Conservation (phyloP, 2,797 vertebrate species). For the Euthynnus affinis region DNA sequence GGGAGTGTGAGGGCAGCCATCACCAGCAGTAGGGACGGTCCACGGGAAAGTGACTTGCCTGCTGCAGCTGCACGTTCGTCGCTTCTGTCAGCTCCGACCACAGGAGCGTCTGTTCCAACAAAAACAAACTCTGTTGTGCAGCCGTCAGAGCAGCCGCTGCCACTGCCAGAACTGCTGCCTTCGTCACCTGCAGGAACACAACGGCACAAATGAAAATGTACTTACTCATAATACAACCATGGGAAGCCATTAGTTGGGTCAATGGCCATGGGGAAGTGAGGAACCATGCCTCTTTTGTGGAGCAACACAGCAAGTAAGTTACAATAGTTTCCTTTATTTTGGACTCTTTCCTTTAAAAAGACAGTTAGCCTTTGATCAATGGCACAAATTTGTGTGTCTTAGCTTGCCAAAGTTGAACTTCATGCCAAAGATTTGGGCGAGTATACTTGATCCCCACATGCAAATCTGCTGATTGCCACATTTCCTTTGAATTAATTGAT, state of each 20-base stretch:
- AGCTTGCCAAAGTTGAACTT: constrained; percentile 10
- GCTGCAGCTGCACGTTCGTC: constrained; percentile 88
- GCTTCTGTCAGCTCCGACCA: constrained; percentile 88
- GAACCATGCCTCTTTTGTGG: background rate
- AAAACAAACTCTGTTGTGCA: constrained; percentile 94
- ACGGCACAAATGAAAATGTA: constrained; percentile 24
- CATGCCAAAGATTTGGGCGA: background rate
- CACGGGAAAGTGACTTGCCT: constrained; percentile 59
- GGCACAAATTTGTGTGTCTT: constrained; percentile 9
- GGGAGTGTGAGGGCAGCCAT: constrained; percentile 75
- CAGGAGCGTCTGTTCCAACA: constrained; percentile 90
- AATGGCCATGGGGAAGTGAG: background rate
- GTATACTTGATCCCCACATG: background rate
- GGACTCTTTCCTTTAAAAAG: no score
- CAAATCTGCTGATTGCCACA: background rate
- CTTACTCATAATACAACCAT: background rate
- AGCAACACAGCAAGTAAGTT: background rate
- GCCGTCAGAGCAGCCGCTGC: constrained; percentile 94
- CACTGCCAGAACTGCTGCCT: constrained; percentile 94
- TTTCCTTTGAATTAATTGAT: background rate
- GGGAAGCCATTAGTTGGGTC: background rate
- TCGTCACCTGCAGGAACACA: constrained; percentile 89
- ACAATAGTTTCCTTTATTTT: no score
- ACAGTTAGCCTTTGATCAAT: background rate
- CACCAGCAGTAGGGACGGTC: constrained; percentile 81